Conservation (phyloP, 2,888 invertebrate genomes). For the Neoascia interrupta region DNA sequence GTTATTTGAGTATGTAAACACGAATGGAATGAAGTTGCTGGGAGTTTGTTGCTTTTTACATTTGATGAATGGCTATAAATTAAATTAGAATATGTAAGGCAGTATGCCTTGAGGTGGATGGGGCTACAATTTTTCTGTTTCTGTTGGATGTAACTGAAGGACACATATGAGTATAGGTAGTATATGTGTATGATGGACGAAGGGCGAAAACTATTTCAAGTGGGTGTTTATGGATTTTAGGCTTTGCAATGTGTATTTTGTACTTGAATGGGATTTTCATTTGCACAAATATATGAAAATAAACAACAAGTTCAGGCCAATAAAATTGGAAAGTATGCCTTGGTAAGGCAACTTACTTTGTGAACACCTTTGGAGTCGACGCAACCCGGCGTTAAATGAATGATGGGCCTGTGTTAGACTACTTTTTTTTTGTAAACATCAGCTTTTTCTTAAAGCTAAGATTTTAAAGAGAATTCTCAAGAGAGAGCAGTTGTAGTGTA, state of each 20-base stretch:
- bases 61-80: slow-evolving; percentile 58
- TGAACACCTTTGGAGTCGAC: too few species aligned
- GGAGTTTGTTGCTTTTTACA: slow-evolving; percentile 48
- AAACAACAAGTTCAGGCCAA: too few species aligned
- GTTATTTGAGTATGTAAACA: slow-evolving; percentile 64
- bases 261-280: not conserved
- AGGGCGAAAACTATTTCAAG: slow-evolving; percentile 2
- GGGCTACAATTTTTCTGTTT: slow-evolving; percentile 16
- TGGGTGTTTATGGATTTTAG: slow-evolving; percentile 34
- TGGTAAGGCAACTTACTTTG: too few species aligned
- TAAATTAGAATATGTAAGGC: slow-evolving; percentile 61
- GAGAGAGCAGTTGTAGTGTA: too few species aligned
- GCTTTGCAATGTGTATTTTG: not conserved
- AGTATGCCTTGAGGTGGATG: slow-evolving; percentile 28
- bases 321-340: too few species aligned
- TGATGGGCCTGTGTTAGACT: too few species aligned
- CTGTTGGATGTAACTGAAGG: not conserved
- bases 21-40: slow-evolving; percentile 44
- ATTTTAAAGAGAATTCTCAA: too few species aligned
- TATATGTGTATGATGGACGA: not conserved
- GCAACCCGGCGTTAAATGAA: too few species aligned
- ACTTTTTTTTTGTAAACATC: too few species aligned
- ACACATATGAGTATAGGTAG: not conserved
- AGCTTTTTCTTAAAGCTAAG: too few species aligned
- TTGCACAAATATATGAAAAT: too few species aligned